A percentile compares a stretch with the other conserved stretches of the same genome.
These are phyloP conservation scores for Trichogramma dendrolimi DNA, from an alignment of 2,888 invertebrate genomes.

Conservation along the genomic window DNA sequence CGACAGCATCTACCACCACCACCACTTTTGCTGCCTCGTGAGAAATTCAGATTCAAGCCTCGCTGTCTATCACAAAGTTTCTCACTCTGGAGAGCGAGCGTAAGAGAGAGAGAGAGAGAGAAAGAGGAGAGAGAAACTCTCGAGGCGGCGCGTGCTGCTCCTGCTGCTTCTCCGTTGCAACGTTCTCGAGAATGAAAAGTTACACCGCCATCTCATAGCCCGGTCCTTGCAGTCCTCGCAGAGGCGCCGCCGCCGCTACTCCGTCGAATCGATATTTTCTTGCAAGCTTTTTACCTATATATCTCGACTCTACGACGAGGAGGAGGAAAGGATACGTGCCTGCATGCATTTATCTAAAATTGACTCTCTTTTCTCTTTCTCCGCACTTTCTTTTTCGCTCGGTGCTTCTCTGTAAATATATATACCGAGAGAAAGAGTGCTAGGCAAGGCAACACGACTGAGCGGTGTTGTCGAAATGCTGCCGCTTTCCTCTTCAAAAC, in stretches of 20 bases:
- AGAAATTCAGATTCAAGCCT: no score
- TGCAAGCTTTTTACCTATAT: background rate
- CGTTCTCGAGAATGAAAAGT: slow-evolving; percentile 13
- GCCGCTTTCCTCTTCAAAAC: no score
- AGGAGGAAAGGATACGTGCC: background rate
- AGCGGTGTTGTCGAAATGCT: no score
- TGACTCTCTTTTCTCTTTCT: background rate
- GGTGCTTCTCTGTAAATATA: no score
- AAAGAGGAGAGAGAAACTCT: slow-evolving; percentile 5
- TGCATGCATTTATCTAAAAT: background rate
- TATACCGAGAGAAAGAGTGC: no score
- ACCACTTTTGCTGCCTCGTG: no score
- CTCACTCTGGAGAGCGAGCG: background rate
- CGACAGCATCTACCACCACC: no score
- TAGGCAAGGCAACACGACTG: no score
- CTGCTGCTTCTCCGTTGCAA: background rate
- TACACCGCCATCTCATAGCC: slow-evolving; percentile 2
- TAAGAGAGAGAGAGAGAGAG: background rate
- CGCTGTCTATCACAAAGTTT: no score
- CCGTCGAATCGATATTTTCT: background rate
- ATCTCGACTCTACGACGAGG: background rate
- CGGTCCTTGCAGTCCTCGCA: background rate
- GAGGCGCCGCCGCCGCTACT: background rate
- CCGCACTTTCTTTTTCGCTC: no score
- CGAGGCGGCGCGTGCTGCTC: slow-evolving; percentile 7